phyloP scores from a whole-genome alignment of 2,797 vertebrate genomes.

The Rhodeus uyekii region DNA sequence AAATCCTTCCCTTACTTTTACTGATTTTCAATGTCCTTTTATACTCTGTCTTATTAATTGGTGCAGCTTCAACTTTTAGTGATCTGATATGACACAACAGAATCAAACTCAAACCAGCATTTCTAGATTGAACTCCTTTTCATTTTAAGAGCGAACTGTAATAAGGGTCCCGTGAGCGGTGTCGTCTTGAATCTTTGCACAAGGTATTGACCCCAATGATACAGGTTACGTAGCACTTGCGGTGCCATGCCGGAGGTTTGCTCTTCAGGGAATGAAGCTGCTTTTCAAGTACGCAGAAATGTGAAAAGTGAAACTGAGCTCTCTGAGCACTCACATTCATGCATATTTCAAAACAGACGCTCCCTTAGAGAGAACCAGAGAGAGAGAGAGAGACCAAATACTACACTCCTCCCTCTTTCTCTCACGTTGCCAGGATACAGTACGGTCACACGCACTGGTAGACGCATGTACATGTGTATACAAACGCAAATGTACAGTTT shows the following conservation, averaged over 20 bases:
- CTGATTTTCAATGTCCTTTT: background rate
- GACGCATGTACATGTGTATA: background rate
- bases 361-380: slow-evolving; percentile 23
- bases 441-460: background rate
- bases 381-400: background rate
- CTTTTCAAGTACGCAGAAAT: slow-evolving; percentile 41
- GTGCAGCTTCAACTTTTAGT: background rate
- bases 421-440: slow-evolving; percentile 26
- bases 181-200: slow-evolving; percentile 8
- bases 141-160: background rate
- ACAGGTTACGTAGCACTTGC: slow-evolving; percentile 9
- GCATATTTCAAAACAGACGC: slow-evolving; percentile 54
- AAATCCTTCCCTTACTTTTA: background rate
- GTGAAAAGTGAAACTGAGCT: slow-evolving; percentile 55
- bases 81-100: background rate
- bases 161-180: slow-evolving; percentile 6
- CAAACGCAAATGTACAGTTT: background rate
- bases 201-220: slow-evolving; percentile 25
- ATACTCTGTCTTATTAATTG: background rate
- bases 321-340: slow-evolving; percentile 53
- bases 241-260: background rate
- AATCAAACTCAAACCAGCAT: background rate
- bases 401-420: slow-evolving; percentile 39
- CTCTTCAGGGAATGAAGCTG: slow-evolving; percentile 27
- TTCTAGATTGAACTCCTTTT: background rate